Base-by-base conservation (phyloP, 2,888 invertebrate species). In the Trichogramma evanescens region DNA sequence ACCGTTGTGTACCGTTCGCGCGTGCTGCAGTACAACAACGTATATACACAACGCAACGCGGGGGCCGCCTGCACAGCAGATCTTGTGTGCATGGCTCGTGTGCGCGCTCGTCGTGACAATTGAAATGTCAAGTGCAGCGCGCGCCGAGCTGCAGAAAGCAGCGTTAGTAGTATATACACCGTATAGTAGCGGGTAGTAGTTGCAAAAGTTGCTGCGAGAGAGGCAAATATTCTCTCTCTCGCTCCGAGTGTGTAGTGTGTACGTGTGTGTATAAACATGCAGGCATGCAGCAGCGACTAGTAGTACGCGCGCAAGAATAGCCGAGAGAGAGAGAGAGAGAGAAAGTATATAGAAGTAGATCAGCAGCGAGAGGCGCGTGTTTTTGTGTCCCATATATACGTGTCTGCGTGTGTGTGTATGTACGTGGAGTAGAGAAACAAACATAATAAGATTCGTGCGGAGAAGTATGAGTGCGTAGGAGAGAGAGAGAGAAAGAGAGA, bases 381-480 rank as follows among this genome's bases (percentile, higher is more conserved):
- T 26, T 26, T 26, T 26, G 26, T 26, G 26, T 26, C 26, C 26
- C 26, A 26, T 26, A 26, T 50, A 58, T 54, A 57, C 48, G 51
- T 44, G 56, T 49, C 50, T 59, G 56, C 56, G 57, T 51, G 54
- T 54, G 54, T 54, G 48, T 50, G 53, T 2, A 39, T 9, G 42
- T 6, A 53, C 55, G 45, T 42, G 58, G 56, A 56, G 48, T 53
- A 54, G 59, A 63, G 60, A 64, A 65, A 66, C 64, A 65, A 67
- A 66, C 63, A 66, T 58, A 62, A 64, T 59, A 59, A 61, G 63
- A 64, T 63, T 62, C 62, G 63, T 65, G 26, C 26, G 61, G 64
- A 67, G 63, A 57, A 60, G 62, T 56, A 55, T 54, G 54, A 56
- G 61, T 56, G 52, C 26, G 26, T 26, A 26, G 3, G 26, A 26